phyloP scores from a whole-genome alignment of 2,113 vertebrate species.

The Platichthys flesus region DNA sequence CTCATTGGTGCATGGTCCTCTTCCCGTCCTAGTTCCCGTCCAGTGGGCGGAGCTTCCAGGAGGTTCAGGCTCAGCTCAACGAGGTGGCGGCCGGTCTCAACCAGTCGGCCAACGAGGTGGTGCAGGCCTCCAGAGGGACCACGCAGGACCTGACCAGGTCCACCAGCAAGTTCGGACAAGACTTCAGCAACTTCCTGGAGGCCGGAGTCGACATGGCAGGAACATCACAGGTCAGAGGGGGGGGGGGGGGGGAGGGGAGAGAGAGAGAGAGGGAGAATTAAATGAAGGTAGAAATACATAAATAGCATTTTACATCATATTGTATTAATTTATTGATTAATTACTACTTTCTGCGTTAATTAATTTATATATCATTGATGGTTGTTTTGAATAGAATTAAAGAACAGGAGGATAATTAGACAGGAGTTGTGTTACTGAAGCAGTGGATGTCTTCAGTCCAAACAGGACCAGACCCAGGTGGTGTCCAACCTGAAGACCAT shows the following conservation, averaged over 20 bases:
- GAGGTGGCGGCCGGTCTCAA: conserved; percentile 91
- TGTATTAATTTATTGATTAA: too few species aligned
- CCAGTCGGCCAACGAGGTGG: conserved; percentile 95
- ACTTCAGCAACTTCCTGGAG: conserved; percentile 94
- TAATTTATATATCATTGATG: too few species aligned
- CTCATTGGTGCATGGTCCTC: background rate
- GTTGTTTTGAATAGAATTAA: too few species aligned
- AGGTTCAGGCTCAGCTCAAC: conserved; percentile 92
- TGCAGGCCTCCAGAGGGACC: conserved; percentile 93
- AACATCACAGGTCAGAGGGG: conserved; percentile 87
- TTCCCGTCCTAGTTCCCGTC: conserved; percentile 86
- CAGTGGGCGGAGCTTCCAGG: conserved; percentile 94
- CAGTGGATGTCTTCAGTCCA: conserved; percentile 80
- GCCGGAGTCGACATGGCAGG: conserved; percentile 98
- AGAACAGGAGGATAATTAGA: too few species aligned
- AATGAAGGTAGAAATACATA: too few species aligned
- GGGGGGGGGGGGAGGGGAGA: too few species aligned
- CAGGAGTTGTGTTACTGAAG: too few species aligned
- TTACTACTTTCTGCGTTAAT: background rate
- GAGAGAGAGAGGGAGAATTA: too few species aligned
- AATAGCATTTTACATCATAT: too few species aligned
- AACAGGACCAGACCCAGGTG: conserved; percentile 93
- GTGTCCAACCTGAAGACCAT: conserved; percentile 98
- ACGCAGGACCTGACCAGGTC: conserved; percentile 92
- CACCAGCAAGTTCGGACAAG: conserved; percentile 94